Evolutionary conservation across 2,888 invertebrate species (phyloP).

Genomic region (Choreutis nemorana): DNA sequence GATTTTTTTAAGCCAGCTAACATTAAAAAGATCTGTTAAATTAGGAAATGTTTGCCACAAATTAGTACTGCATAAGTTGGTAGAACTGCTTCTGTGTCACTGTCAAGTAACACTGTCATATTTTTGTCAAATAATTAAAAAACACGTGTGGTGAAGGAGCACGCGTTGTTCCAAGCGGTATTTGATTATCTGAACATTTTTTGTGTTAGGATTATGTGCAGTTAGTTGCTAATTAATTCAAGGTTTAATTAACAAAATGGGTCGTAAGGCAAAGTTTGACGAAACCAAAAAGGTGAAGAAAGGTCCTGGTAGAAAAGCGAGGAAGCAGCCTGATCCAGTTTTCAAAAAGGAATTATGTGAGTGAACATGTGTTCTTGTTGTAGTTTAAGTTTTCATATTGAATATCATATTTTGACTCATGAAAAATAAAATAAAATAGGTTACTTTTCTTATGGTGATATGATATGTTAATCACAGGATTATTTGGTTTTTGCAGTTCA

Average conservation of each 20-base stretch:
- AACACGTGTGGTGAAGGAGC: not conserved
- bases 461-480: too few species aligned
- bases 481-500: too few species aligned
- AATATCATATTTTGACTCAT: too few species aligned
- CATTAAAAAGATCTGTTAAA: too few species aligned
- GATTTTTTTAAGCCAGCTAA: too few species aligned
- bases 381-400: too few species aligned
- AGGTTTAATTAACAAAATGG: conserved; percentile 67
- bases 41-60: too few species aligned
- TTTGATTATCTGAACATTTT: not conserved
- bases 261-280: conserved; percentile 83
- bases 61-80: too few species aligned
- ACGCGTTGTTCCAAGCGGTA: not conserved
- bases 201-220: not conserved
- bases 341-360: conserved; percentile 66
- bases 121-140: conserved; percentile 1
- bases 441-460: too few species aligned
- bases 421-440: too few species aligned
- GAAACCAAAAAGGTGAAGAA: conserved; percentile 75
- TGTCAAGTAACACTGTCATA: conserved; percentile 2
- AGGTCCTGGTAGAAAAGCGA: conserved; percentile 87
- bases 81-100: too few species aligned
- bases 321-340: conserved; percentile 84
- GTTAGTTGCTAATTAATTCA: conserved; percentile 1
- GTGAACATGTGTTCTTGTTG: conserved; percentile 23